Percentiles rank a stretch among this genome's conserved stretches.
Conservation (phyloP, 2,797 vertebrate genomes). For the Buceros bicornis region DNA sequence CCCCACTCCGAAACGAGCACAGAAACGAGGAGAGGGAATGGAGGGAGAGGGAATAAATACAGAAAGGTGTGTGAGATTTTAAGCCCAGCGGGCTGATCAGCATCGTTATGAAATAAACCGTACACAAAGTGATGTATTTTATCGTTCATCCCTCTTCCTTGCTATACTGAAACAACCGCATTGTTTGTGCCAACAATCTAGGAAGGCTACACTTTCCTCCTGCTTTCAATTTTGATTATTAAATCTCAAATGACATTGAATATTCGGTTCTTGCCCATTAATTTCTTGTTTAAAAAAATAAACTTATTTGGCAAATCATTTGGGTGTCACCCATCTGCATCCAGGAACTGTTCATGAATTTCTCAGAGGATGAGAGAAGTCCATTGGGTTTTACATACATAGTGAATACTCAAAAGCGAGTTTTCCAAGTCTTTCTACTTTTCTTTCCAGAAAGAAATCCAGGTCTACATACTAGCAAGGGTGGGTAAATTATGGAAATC, state of each 20-base stretch:
- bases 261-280: conserved; percentile 16
- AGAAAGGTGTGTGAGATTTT: conserved; percentile 22
- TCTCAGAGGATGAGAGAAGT: conserved; percentile 58
- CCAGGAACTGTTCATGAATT: conserved; percentile 1
- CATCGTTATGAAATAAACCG: conserved; percentile 60
- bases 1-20: neutral
- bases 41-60: neutral
- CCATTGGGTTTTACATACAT: conserved; percentile 64
- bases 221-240: conserved; percentile 32
- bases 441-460: conserved; percentile 73
- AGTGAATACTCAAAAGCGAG: conserved; percentile 69
- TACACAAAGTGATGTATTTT: conserved; percentile 48
- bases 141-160: neutral
- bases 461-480: conserved; percentile 74
- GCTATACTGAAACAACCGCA: neutral
- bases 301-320: conserved; percentile 31
- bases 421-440: conserved; percentile 73
- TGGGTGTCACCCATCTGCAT: conserved; percentile 24
- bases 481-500: conserved; percentile 78
- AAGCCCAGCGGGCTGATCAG: conserved; percentile 38
- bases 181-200: neutral
- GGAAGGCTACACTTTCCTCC: neutral
- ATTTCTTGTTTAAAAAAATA: neutral
- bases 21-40: neutral
- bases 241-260: neutral